Percentiles rank a stretch among this genome's conserved stretches.
Evolutionary conservation across 2,113 vertebrate species (phyloP).

Genomic region (Origma solitaria): DNA sequence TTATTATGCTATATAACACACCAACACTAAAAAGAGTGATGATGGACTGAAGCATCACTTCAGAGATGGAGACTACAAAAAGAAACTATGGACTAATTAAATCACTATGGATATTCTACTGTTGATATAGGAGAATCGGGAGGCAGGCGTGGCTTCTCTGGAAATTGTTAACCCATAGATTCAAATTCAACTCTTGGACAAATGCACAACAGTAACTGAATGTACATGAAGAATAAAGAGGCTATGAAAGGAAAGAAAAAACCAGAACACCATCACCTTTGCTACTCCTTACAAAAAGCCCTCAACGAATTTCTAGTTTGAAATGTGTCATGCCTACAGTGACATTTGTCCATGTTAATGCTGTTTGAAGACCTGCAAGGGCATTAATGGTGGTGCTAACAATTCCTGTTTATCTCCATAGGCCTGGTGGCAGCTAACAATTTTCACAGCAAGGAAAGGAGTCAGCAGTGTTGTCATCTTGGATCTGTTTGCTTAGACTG

Average conservation of each 20-base stretch:
- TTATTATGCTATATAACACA: neutral
- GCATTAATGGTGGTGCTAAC: constrained; percentile 13
- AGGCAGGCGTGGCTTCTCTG: neutral
- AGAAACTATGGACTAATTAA: neutral
- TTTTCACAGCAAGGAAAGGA: constrained; percentile 5
- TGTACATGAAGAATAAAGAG: neutral
- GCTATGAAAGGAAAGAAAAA: neutral
- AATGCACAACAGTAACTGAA: neutral
- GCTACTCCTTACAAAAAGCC: neutral
- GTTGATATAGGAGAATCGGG: neutral
- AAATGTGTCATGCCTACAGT: neutral
- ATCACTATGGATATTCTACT: neutral
- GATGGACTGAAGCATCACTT: neutral
- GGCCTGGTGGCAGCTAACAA: constrained; percentile 26
- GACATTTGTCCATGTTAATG: constrained; percentile 2
- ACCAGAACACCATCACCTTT: neutral
- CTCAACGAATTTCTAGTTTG: neutral
- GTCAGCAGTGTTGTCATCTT: constrained; percentile 22
- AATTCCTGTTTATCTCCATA: constrained; percentile 1
- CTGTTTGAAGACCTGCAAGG: constrained; percentile 4
- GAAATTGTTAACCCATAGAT: neutral
- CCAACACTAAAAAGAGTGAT: neutral
- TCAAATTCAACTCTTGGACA: neutral
- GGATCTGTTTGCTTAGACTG: neutral
- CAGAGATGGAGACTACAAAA: neutral